Evolutionary conservation across 2,113 vertebrate species (phyloP).

Genomic region (Forbesichthys agassizii): DNA sequence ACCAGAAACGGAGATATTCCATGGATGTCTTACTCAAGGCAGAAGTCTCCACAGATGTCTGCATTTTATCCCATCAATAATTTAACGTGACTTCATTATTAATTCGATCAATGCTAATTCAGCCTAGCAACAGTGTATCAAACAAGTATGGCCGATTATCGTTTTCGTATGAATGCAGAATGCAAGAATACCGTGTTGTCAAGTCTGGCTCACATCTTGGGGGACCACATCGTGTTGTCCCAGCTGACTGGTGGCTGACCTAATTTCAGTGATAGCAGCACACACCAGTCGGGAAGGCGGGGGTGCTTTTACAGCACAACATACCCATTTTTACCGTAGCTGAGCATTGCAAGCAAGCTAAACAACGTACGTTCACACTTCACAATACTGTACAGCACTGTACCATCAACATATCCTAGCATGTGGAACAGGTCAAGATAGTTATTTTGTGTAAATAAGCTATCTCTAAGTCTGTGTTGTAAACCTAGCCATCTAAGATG

Average conservation of each 20-base stretch:
- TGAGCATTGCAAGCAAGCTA: too few species aligned
- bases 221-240: conserved; percentile 13
- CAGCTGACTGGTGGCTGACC: conserved; percentile 41
- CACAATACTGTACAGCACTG: background rate
- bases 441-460: background rate
- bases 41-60: too few species aligned
- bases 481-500: conserved; percentile 3
- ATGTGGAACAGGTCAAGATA: background rate
- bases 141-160: background rate
- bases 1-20: background rate
- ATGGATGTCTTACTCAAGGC: background rate
- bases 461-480: background rate
- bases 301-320: background rate
- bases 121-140: background rate
- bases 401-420: background rate
- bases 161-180: background rate
- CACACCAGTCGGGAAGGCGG: conserved; percentile 19
- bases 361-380: too few species aligned
- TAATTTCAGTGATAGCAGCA: conserved; percentile 23
- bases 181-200: background rate
- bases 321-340: conserved; percentile 2
- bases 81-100: background rate
- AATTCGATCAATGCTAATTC: background rate
- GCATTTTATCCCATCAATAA: background rate
- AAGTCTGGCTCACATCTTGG: background rate